phyloP scores from a whole-genome alignment of 2,797 vertebrate species.

The Enteromius anoplus region DNA sequence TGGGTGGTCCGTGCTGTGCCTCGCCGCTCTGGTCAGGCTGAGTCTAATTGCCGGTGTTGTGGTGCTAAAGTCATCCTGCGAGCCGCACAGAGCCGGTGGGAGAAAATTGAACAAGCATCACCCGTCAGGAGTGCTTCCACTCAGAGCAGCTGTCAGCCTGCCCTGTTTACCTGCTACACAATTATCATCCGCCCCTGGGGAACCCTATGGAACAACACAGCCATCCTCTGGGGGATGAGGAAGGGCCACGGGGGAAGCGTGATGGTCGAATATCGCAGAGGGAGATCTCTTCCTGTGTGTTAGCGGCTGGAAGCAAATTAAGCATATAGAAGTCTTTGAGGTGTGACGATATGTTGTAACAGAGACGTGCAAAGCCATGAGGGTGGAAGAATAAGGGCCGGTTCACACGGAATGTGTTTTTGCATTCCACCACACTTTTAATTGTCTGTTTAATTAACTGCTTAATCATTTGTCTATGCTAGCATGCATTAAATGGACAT shows the following conservation, averaged over 20 bases:
- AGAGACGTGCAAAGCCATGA: not conserved
- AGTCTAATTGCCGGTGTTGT: conserved; percentile 72
- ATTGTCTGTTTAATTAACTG: not conserved
- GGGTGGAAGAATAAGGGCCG: not conserved
- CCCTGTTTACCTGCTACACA: conserved; percentile 76
- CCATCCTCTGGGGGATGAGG: conserved; percentile 22
- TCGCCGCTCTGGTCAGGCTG: conserved; percentile 53
- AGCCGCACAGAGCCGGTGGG: conserved; percentile 55
- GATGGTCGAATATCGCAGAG: conserved; percentile 15
- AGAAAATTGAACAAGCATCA: conserved; percentile 81
- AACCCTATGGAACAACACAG: conserved; percentile 36
- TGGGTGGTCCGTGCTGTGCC: conserved; percentile 50
- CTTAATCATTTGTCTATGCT: not conserved
- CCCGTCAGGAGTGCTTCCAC: conserved; percentile 77
- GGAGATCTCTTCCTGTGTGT: not conserved
- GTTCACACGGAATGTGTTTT: not conserved
- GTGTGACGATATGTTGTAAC: conserved; percentile 5
- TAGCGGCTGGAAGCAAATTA: conserved; percentile 14
- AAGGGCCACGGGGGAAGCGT: conserved; percentile 21
- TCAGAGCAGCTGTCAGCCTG: conserved; percentile 72
- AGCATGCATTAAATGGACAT: not conserved
- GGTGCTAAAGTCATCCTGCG: conserved; percentile 62
- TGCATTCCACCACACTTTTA: not conserved
- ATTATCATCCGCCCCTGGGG: conserved; percentile 71
- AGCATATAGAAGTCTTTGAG: not conserved